Evolutionary conservation across 2,888 invertebrate species (phyloP), one percentile per base, ranked within the genome.

Genomic region (Notodonta dromedarius): DNA sequence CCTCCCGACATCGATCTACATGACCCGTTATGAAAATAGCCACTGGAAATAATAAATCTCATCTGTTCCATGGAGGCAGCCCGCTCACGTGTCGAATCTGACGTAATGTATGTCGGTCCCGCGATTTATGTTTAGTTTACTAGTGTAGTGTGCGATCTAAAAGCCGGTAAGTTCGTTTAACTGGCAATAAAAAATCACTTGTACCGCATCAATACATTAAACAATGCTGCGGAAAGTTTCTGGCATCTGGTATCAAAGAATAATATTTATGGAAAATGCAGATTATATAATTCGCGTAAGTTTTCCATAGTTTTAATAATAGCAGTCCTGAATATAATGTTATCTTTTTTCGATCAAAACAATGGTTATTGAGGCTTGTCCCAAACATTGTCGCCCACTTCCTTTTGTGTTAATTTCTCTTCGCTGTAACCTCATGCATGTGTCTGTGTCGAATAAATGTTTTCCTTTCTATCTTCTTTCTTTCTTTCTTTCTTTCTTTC

Each of bases 11-110:
- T 83, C 79, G 76, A 82, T 86, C 76, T 80, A 82, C 80, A 83
- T 87, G 84, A 86, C 82, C 85, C 79, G 86, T 73, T 88, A 85
- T 90, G 83, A 91, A 92, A 93, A 91, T 92, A 92, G 91, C 87
- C 65, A 72, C 88, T 88, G 86, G 85, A 90, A 84, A 84, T 81
- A 81, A 81, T 83, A 84, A 85, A 84, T 84, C 76, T 82, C 74
- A 78, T 77, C 78, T 78, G 79, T 81, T 85, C 82, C 81, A 84
- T 84, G 79, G 82, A 85, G 24, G 24, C 24, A 24, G 76, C 72
- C 76, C 78, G 79, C 75, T 81, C 78, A 79, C 84, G 83, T 85
- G 85, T 87, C 83, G 83, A 86, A 85, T 77, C 79, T 89, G 84
- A 88, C 88, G 89, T 83, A 86, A 83, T 74, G 61, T 73, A 66